Conservation (phyloP, 2,797 vertebrate species). For the Gymnopithys bicolor region DNA sequence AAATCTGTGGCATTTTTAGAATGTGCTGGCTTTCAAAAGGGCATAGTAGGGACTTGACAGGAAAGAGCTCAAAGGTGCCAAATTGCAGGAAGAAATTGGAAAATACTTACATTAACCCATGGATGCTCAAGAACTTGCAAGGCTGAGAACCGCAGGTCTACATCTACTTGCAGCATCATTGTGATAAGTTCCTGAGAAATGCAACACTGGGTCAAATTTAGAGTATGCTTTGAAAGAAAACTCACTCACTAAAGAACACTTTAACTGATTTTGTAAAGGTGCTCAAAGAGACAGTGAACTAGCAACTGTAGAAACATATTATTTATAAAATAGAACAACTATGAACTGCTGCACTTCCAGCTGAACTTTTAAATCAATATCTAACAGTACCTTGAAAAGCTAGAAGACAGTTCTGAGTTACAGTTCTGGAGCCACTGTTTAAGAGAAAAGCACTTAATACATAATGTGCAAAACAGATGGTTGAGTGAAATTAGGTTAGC, state of each 20-base stretch:
- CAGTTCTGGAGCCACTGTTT: neutral
- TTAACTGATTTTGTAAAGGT: neutral
- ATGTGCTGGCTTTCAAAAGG: neutral
- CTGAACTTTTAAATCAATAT: neutral
- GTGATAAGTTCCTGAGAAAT: conserved; percentile 88
- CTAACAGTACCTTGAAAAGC: conserved; percentile 15
- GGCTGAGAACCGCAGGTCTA: conserved; percentile 90
- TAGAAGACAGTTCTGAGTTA: conserved; percentile 19
- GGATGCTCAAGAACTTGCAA: conserved; percentile 92
- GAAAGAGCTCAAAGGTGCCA: neutral
- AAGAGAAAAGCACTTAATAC: neutral
- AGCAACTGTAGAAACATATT: neutral
- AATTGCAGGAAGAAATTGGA: neutral
- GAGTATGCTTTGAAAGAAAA: neutral
- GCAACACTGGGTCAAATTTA: neutral
- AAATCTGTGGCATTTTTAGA: conserved; percentile 1
- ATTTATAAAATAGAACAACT: neutral
- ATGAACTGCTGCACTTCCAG: neutral
- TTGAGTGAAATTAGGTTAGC: conserved; percentile 20
- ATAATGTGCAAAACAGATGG: conserved; percentile 16
- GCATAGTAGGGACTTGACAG: neutral
- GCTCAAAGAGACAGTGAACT: neutral
- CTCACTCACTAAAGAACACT: neutral
- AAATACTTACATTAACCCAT: conserved; percentile 94
- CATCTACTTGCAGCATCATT: conserved; percentile 92